phyloP scores from a whole-genome alignment of 2,797 vertebrate species.

The Leucoraja ocellata region DNA sequence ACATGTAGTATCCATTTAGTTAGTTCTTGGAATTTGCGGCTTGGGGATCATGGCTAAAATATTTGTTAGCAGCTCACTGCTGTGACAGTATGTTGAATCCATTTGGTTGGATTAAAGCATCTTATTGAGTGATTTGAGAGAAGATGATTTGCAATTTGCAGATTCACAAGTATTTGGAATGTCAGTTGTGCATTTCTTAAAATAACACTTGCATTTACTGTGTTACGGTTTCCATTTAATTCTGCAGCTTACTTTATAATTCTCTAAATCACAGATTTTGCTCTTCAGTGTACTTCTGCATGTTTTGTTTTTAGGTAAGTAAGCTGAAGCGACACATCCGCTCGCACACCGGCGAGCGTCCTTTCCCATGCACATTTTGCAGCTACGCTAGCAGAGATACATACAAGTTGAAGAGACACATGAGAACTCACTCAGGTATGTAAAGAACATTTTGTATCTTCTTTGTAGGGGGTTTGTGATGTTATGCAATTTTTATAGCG shows the following conservation, averaged over 20 bases:
- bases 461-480: not conserved
- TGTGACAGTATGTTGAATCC: too few species aligned
- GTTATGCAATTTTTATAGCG: not conserved
- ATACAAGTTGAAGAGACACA: slow-evolving; percentile 57
- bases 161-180: not conserved
- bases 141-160: too few species aligned
- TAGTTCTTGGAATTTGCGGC: too few species aligned
- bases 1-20: too few species aligned
- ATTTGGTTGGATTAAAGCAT: not conserved
- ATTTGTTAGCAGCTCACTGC: too few species aligned
- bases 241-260: not conserved
- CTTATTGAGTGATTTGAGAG: not conserved
- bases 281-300: not conserved
- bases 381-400: slow-evolving; percentile 55
- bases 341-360: slow-evolving; percentile 53
- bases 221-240: not conserved
- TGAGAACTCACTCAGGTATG: slow-evolving; percentile 56
- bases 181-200: not conserved
- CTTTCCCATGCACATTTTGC: slow-evolving; percentile 53
- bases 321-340: slow-evolving; percentile 54
- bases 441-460: not conserved
- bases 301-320: slow-evolving; percentile 49
- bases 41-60: too few species aligned
- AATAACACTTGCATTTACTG: not conserved
- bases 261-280: not conserved